These are phyloP conservation scores for Etia nguti DNA, from an alignment of 2,113 vertebrate species.

Conservation along the genomic window DNA sequence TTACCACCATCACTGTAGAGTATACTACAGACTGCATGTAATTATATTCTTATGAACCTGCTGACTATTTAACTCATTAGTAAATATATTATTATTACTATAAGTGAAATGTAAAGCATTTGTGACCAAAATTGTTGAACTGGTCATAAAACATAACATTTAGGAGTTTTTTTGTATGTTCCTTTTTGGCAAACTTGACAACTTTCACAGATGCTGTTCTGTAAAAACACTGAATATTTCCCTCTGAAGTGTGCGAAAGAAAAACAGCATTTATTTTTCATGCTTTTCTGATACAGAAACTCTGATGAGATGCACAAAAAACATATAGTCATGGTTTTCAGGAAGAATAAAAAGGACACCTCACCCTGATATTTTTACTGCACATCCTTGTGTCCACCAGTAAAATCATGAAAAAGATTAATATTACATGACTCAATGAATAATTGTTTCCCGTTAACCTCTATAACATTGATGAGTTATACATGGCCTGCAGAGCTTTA, in stretches of 20 bases:
- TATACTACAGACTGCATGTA: neutral
- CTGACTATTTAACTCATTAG: neutral
- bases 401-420: accelerated
- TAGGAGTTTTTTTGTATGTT: neutral
- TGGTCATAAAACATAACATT: neutral
- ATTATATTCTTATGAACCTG: neutral
- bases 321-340: accelerated
- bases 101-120: neutral
- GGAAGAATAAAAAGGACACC: accelerated
- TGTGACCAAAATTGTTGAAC: accelerated
- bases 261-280: neutral
- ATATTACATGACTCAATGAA: accelerated
- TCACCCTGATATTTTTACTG: neutral
- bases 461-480: neutral
- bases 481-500: neutral
- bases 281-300: neutral
- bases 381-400: neutral
- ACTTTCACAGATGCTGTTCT: neutral
- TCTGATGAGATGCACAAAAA: neutral
- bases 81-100: neutral
- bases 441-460: neutral
- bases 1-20: neutral
- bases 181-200: neutral
- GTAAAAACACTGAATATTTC: neutral
- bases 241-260: neutral